These are phyloP conservation scores for Scleropages formosus DNA, from an alignment of 2,797 vertebrate species.

Conservation along the genomic window DNA sequence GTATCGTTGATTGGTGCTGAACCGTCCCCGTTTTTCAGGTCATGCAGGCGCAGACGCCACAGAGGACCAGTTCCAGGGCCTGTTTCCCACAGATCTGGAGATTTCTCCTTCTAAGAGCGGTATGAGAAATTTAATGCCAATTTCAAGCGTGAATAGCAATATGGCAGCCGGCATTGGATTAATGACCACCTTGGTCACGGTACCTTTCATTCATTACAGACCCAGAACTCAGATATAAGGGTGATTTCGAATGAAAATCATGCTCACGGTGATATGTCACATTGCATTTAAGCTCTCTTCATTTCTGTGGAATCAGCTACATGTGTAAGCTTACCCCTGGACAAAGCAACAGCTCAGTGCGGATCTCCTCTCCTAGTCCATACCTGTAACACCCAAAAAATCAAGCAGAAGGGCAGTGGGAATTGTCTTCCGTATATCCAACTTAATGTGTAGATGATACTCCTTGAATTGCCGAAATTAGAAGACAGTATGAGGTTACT, in stretches of 20 bases:
- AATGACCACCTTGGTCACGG: not conserved
- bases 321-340: constrained; percentile 2
- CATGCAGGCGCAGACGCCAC: constrained; percentile 52
- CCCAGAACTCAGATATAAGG: not conserved
- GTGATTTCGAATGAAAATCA: not conserved
- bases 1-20: constrained; percentile 60
- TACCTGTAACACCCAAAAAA: not conserved
- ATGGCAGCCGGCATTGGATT: not conserved
- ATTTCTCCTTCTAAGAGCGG: not conserved
- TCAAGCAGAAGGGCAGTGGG: not conserved
- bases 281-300: not conserved
- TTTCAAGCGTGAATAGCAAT: not conserved
- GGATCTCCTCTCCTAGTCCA: not conserved
- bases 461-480: not conserved
- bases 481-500: no score
- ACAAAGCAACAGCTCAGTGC: not conserved
- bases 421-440: not conserved
- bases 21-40: constrained; percentile 55
- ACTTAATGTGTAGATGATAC: not conserved
- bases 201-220: constrained; percentile 2
- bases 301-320: not conserved
- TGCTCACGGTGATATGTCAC: not conserved
- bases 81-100: constrained; percentile 27
- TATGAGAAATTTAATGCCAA: not conserved
- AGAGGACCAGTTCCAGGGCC: constrained; percentile 43